Percentiles rank a stretch among this genome's conserved stretches.
Conservation (phyloP, 2,888 invertebrate genomes). For the Andrena trimmerana region DNA sequence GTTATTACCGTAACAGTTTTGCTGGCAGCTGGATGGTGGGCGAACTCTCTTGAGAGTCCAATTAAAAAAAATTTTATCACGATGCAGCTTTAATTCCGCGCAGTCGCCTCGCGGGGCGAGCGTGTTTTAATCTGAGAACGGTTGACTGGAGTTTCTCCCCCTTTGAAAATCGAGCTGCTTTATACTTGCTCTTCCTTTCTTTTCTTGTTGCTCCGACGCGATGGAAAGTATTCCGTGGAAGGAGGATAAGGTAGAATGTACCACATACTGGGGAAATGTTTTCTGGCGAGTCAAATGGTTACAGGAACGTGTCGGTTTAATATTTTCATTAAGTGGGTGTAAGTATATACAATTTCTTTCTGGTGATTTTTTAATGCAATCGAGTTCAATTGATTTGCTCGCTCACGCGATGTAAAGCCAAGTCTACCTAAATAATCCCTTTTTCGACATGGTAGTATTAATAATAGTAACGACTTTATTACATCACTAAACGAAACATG, state of each 20-base stretch:
- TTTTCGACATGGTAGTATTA: no score
- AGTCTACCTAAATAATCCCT: no score
- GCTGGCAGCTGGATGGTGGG: slow-evolving; percentile 6
- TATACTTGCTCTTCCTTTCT: not conserved
- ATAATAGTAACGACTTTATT: no score
- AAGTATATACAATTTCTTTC: no score
- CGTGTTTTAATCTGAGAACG: slow-evolving; percentile 36
- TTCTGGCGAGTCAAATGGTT: not conserved
- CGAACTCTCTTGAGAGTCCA: slow-evolving; percentile 28
- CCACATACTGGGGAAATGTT: not conserved
- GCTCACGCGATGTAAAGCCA: no score
- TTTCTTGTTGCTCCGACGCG: not conserved
- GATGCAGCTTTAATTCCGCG: slow-evolving; percentile 34
- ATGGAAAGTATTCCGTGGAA: slow-evolving; percentile 1
- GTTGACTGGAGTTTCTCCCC: not conserved
- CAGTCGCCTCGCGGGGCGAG: slow-evolving; percentile 16
- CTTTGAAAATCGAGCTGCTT: slow-evolving; percentile 27
- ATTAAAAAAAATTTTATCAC: slow-evolving; percentile 49
- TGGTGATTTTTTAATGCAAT: no score
- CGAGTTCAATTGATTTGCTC: no score
- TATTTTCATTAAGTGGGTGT: no score
- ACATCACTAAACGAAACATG: no score
- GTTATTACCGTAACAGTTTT: slow-evolving; percentile 36
- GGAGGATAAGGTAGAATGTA: not conserved
- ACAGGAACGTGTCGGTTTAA: no score